Conservation (phyloP, 2,113 vertebrate species). For the Opisthocomus hoazin region DNA sequence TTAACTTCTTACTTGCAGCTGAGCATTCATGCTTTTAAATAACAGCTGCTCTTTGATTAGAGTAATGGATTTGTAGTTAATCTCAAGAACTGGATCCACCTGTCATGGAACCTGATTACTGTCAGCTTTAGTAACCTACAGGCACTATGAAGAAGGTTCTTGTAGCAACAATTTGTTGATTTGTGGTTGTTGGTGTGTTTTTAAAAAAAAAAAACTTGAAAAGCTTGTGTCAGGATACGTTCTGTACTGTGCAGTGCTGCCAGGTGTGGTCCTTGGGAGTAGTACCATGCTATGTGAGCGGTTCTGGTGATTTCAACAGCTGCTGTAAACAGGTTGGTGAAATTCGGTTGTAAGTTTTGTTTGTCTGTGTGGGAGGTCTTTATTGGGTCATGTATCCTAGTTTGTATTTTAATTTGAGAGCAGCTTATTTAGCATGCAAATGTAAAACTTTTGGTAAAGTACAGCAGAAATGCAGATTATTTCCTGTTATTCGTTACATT, state of each 20-base stretch:
- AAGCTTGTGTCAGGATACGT: background rate
- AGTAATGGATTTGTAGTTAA: background rate
- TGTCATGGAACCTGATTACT: background rate
- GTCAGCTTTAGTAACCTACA: background rate
- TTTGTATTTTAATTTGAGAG: background rate
- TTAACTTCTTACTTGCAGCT: background rate
- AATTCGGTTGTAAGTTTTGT: background rate
- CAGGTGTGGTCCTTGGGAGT: background rate
- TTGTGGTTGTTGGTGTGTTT: background rate
- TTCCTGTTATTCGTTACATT: background rate
- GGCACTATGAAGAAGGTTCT: background rate
- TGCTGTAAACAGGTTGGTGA: background rate
- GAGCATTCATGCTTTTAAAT: background rate
- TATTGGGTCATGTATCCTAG: background rate
- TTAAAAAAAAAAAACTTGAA: background rate
- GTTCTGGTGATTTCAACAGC: background rate
- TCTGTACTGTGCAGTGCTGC: background rate
- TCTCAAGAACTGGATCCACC: background rate
- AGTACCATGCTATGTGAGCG: rapidly evolving
- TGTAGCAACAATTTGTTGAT: background rate
- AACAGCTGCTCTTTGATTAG: background rate
- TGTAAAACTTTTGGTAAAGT: background rate
- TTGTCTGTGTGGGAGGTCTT: background rate
- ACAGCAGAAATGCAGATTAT: background rate
- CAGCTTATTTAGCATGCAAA: background rate